Conservation (phyloP, 2,888 invertebrate species). For the Drosophila differens region DNA sequence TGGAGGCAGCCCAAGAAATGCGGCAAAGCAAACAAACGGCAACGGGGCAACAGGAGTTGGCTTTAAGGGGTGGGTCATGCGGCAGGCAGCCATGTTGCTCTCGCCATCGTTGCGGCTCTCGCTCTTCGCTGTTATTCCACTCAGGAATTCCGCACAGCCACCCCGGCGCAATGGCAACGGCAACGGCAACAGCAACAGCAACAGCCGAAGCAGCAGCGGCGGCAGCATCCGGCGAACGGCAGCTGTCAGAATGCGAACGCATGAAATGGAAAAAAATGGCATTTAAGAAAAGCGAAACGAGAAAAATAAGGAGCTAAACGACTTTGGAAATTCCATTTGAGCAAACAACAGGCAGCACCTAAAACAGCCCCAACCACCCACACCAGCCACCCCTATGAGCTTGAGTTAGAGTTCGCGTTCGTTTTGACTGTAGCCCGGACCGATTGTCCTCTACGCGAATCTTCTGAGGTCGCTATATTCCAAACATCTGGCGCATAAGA, state of each 20-base stretch:
- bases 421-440: slow-evolving; percentile 10
- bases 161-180: slow-evolving; percentile 40
- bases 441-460: slow-evolving; percentile 36
- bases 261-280: slow-evolving; percentile 77
- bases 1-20: slow-evolving; percentile 65
- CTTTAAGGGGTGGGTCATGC: slow-evolving; percentile 57
- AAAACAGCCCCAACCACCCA: neutral
- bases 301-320: slow-evolving; percentile 80
- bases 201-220: slow-evolving; percentile 50
- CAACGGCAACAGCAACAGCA: slow-evolving; percentile 29
- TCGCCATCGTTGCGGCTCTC: slow-evolving; percentile 36
- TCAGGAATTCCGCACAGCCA: slow-evolving; percentile 76
- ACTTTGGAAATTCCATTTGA: slow-evolving; percentile 82
- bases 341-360: slow-evolving; percentile 72
- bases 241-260: slow-evolving; percentile 77
- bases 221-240: slow-evolving; percentile 47
- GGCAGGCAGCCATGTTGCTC: slow-evolving; percentile 64
- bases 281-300: slow-evolving; percentile 81
- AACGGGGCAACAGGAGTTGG: slow-evolving; percentile 40
- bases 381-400: slow-evolving; percentile 11
- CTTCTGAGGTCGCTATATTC: slow-evolving; percentile 19
- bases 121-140: slow-evolving; percentile 60
- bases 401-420: slow-evolving; percentile 19
- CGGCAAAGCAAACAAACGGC: slow-evolving; percentile 78
- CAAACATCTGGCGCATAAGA: slow-evolving; percentile 23